Evolutionary conservation across 1,140 invertebrate species (phyloP).

Genomic region (Heliothis subflexa): DNA sequence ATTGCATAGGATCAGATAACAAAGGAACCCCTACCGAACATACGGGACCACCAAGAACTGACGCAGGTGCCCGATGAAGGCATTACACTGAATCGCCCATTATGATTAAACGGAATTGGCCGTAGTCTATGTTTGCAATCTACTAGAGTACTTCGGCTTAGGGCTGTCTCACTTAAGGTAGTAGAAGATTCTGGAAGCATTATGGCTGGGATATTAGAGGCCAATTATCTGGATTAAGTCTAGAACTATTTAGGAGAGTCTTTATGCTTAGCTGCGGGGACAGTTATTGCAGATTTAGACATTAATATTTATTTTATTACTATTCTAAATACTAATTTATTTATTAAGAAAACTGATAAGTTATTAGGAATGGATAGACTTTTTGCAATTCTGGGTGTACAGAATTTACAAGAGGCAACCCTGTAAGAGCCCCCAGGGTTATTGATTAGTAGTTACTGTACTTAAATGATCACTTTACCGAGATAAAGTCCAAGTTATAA

Average conservation of each 20-base stretch:
- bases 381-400: background rate
- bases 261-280: too few species aligned
- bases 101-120: constrained; percentile 73
- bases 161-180: constrained; percentile 15
- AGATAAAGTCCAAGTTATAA: constrained; percentile 50
- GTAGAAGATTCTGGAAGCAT: background rate
- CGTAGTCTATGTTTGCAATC: constrained; percentile 74
- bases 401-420: constrained; percentile 5
- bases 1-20: constrained; percentile 41
- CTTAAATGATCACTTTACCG: constrained; percentile 44
- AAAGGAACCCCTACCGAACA: constrained; percentile 33
- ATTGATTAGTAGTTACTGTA: constrained; percentile 66
- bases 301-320: too few species aligned
- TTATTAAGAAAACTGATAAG: too few species aligned
- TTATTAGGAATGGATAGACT: too few species aligned
- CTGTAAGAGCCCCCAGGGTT: constrained; percentile 59
- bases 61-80: constrained; percentile 75
- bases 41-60: constrained; percentile 41
- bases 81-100: constrained; percentile 75
- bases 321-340: too few species aligned
- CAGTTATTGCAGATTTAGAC: too few species aligned
- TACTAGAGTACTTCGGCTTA: constrained; percentile 61
- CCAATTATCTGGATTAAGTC: too few species aligned
- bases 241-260: too few species aligned
- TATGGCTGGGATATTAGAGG: background rate